Evolutionary conservation across 2,888 invertebrate genomes (phyloP).

Genomic region (Ptychoptera albimana): DNA sequence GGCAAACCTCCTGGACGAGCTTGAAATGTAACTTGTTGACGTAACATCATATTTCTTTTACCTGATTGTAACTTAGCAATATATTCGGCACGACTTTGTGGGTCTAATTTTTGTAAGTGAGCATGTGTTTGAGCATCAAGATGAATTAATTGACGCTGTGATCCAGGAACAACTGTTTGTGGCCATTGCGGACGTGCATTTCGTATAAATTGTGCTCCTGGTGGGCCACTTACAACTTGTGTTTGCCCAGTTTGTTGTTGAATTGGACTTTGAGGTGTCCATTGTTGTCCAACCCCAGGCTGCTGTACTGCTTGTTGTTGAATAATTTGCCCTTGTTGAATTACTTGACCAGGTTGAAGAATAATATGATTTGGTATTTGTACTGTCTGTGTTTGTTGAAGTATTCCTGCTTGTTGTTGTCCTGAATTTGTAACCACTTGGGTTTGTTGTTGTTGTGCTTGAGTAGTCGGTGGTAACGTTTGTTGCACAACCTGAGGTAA

Average conservation of each 20-base stretch:
- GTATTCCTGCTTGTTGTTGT: constrained; percentile 26
- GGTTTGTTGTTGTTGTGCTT: constrained; percentile 6
- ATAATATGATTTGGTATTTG: constrained; percentile 9
- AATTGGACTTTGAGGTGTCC: constrained; percentile 38
- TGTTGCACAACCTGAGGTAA: constrained; percentile 6
- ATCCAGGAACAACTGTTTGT: constrained; percentile 16
- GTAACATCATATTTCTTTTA: constrained; percentile 37
- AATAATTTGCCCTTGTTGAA: constrained; percentile 1
- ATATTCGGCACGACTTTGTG: constrained; percentile 62
- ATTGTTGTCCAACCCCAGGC: constrained; percentile 35
- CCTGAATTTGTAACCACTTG: constrained; percentile 8
- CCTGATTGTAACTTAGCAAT: constrained; percentile 59
- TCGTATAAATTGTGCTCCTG: constrained; percentile 16
- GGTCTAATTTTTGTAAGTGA: constrained; percentile 66
- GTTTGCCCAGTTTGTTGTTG: constrained; percentile 31
- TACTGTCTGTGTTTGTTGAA: constrained; percentile 28
- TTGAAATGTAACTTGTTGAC: constrained; percentile 34
- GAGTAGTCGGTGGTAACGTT: constrained; percentile 10
- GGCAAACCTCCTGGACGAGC: constrained; percentile 25
- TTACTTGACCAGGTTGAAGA: constrained; percentile 12
- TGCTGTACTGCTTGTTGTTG: constrained; percentile 23
- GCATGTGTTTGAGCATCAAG: constrained; percentile 71
- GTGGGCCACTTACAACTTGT: constrained; percentile 3
- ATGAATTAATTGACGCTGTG: constrained; percentile 56
- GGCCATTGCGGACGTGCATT: constrained; percentile 19